Evolutionary conservation across 2,113 vertebrate genomes (phyloP), one percentile per base, ranked within the genome.

Genomic region (Emberiza fucata): DNA sequence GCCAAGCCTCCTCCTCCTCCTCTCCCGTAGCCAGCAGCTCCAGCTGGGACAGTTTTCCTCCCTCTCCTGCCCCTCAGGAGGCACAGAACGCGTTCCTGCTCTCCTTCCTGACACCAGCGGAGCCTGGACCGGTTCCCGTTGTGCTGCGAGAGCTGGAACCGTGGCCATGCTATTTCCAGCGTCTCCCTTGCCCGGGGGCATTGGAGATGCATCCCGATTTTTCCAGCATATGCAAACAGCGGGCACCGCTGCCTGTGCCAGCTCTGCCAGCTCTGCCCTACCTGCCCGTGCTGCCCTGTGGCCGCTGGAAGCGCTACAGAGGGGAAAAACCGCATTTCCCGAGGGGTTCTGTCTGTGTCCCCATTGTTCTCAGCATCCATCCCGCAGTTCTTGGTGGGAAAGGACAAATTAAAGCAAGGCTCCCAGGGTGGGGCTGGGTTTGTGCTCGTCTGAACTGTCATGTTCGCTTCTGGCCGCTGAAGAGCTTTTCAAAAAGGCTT

Each of bases 101-200:
- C 92, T 86, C 69, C 60, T 81, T 81, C 76, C 95, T 78, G 92
- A 92, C 94, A 96, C 94, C 93, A 96, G 93, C 73, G 94, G 35
- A 86, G 71, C 64, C 94, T 96, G 96, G 96, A 92, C 68, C 0
- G 17, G 60, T 93, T 94, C 96, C 96, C 96, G 3, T 64, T 60
- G 85, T 45, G 92, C 90, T 86, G 95, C 48, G 44, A 86, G 95
- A 94, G 90, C 90, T 90, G 93, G 95, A 94, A 95, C 89, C 82
- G 86, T 10, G 78, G 97, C 97, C 88, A 64, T 21, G 71, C 93
- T 95, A 87, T 97, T 96, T 91, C 73, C 86, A 70, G 95, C 88
- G 77, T 89, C 92, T 53, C 63, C 88, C 80, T 12, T 68, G 92
- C 94, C 95, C 17, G 29, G 12, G 44, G 94, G 88, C 59, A 12